phyloP scores from a whole-genome alignment of 2,797 vertebrate genomes.

The Lagocephalus sceleratus region DNA sequence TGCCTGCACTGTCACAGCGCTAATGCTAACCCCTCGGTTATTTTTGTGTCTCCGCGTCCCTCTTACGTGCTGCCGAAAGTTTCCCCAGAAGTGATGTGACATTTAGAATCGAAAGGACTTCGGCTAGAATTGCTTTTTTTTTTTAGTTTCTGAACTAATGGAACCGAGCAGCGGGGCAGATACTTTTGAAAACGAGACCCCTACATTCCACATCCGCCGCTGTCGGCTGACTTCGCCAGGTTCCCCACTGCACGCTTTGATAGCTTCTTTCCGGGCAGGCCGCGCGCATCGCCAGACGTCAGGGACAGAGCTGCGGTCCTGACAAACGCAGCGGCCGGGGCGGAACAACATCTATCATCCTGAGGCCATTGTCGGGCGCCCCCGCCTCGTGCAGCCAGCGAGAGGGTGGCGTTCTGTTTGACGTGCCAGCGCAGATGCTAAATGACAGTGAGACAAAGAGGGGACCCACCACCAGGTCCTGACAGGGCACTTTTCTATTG shows the following conservation, averaged over 20 bases:
- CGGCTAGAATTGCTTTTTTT: conserved; percentile 5
- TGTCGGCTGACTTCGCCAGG: conserved; percentile 1
- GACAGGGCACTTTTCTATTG: conserved; percentile 71
- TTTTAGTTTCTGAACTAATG: conserved; percentile 12
- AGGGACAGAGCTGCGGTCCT: conserved; percentile 22
- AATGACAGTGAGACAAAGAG: conserved; percentile 78
- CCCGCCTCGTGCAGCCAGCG: conserved; percentile 63
- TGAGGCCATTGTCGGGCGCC: conserved; percentile 63
- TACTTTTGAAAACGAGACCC: conserved; percentile 23
- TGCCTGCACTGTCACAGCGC: conserved; percentile 11
- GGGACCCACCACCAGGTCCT: conserved; percentile 64
- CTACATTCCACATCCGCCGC: conserved; percentile 14
- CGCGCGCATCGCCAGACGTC: conserved; percentile 66
- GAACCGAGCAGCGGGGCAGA: conserved; percentile 21
- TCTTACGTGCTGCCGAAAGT: background rate
- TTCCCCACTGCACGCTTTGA: conserved; percentile 17
- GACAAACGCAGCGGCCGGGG: conserved; percentile 60
- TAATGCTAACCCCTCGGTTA: background rate
- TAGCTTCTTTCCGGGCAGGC: conserved; percentile 40
- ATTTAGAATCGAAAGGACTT: conserved; percentile 4
- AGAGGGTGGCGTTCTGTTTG: conserved; percentile 65
- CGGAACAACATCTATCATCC: conserved; percentile 76
- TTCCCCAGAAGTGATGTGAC: background rate
- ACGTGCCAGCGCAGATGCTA: conserved; percentile 74
- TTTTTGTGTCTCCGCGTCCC: background rate